These are phyloP conservation scores for Pogonognathellus flavescens DNA, from an alignment of 1,140 invertebrate species.

Conservation along the genomic window DNA sequence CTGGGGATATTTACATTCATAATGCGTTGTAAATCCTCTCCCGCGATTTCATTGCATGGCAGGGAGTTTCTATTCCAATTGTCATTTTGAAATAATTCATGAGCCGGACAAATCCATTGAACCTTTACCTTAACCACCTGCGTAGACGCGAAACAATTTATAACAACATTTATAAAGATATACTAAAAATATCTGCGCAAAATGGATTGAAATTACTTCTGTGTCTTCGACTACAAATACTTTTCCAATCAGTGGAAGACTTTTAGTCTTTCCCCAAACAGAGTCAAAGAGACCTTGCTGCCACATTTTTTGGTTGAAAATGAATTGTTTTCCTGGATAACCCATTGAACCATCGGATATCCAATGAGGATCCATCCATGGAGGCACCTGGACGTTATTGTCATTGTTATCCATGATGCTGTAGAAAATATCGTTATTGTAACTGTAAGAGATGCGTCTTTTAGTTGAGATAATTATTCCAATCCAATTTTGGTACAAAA, in stretches of 20 bases:
- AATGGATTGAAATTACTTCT: not conserved
- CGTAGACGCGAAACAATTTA: not conserved
- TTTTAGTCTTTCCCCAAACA: not conserved
- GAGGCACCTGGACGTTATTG: not conserved
- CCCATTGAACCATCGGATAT: not conserved
- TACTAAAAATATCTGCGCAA: too few species aligned
- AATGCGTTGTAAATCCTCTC: not conserved
- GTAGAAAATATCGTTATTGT: not conserved
- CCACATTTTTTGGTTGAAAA: not conserved
- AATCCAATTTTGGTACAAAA: not conserved
- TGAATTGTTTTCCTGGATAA: conserved; percentile 2
- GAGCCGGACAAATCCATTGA: not conserved
- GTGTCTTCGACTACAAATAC: not conserved
- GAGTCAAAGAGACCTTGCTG: not conserved
- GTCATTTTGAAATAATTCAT: not conserved
- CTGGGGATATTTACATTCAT: not conserved
- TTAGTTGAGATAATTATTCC: not conserved
- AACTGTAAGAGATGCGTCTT: not conserved
- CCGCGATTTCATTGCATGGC: not conserved
- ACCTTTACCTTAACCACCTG: not conserved
- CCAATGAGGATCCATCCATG: not conserved
- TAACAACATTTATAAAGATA: too few species aligned
- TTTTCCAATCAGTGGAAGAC: not conserved
- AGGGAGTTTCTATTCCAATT: not conserved
- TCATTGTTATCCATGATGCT: not conserved